Evolutionary conservation across 2,888 invertebrate genomes (phyloP), one percentile per base, ranked within the genome.

Genomic region (Morinoia aosen): DNA sequence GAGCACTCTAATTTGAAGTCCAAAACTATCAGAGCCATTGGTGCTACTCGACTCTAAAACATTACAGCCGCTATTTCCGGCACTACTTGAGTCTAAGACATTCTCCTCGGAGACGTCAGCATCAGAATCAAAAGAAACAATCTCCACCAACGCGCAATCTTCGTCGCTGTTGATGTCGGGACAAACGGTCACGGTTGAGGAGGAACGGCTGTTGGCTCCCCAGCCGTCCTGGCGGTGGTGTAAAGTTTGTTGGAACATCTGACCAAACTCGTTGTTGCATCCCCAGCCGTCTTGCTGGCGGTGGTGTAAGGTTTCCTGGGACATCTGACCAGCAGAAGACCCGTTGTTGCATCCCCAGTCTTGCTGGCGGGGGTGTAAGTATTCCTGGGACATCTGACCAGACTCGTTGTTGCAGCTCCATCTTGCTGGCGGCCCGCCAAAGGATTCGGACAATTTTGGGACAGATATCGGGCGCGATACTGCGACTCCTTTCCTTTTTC

Each of bases 381-480:
- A 11, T 93, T 93, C 57, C 8, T 14, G n/a, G 56, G 57, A 57
- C 57, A 57, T 93, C 57, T 93, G 93, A 48, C 57, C 57, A 56
- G 93, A 57, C 93, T 48, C 57, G 48, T 93, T 48, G 57, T 93
- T 93, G 58, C 93, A 56, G 57, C 57, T 93, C 93, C 93, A 93
- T 39, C 93, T 56, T 93, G 57, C 57, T 93, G 93, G 93, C 93
- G 58, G n/a, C 10, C 58, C 57, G 56, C 93, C 93, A 58, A 93
- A 57, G 48, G 93, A 93, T 56, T 48, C 93, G n/a, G 56, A 56
- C 93, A 93, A 93, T 58, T 93, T 93, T 16, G 93, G 93, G 48
- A 93, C 93, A 57, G 93, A 93, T 93, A 93, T 93, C 93, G 93
- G 93, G 10, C 93, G 93, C 57, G 93, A 93, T 93, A 93, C 93